Evolutionary conservation across 2,113 vertebrate genomes (phyloP).

Genomic region (Camelus dromedarius): DNA sequence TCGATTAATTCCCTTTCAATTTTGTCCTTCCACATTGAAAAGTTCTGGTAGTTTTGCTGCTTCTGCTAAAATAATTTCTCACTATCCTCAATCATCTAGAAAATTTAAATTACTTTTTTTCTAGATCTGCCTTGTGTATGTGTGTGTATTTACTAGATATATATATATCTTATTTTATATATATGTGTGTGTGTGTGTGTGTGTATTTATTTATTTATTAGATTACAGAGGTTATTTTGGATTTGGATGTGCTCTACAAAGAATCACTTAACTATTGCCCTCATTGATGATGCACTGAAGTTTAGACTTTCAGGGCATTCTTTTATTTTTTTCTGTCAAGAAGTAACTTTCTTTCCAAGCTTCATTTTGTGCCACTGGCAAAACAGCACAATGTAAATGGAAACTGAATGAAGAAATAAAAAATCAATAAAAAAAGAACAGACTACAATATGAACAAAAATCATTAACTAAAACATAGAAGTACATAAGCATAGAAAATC

Average conservation of each 20-base stretch:
- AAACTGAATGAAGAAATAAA: neutral
- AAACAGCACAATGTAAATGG: neutral
- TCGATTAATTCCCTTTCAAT: neutral
- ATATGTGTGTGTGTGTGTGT: no score
- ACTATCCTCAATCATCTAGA: neutral
- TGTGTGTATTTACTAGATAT: no score
- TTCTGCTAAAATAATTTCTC: neutral
- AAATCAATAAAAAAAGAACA: neutral
- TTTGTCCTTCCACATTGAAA: neutral
- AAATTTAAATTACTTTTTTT: neutral
- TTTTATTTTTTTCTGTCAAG: neutral
- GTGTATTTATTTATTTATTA: neutral
- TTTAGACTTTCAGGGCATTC: neutral
- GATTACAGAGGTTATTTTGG: neutral
- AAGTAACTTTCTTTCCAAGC: neutral
- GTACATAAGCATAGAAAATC: neutral
- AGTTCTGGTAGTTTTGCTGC: neutral
- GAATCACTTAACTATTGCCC: neutral
- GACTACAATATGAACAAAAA: neutral
- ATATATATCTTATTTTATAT: no score
- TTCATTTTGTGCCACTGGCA: neutral
- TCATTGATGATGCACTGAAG: neutral
- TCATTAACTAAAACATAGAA: neutral
- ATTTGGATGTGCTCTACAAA: neutral
- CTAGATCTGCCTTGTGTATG: neutral